Evolutionary conservation across 2,113 vertebrate genomes (phyloP).

Genomic region (Rhegmatorhina hoffmannsi): DNA sequence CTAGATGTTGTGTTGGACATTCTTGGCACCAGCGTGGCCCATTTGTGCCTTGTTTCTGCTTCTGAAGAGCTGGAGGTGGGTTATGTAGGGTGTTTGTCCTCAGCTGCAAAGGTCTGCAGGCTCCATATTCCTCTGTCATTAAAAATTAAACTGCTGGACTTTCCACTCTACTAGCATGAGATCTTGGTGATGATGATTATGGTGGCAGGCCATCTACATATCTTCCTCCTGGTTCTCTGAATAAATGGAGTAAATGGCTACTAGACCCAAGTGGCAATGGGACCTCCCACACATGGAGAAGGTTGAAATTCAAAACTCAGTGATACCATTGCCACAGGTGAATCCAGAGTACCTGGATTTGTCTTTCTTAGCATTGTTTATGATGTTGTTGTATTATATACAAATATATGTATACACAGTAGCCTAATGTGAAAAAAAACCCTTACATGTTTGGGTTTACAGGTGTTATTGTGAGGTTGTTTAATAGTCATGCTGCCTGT

Average conservation of each 20-base stretch:
- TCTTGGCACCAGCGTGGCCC: neutral
- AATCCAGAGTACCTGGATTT: neutral
- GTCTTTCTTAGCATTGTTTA: neutral
- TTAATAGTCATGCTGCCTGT: neutral
- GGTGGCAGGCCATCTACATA: neutral
- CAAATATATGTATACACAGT: neutral
- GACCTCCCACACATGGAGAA: neutral
- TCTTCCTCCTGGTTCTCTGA: neutral
- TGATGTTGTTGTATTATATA: neutral
- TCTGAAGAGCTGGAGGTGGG: neutral
- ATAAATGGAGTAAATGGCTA: neutral
- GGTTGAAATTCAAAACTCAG: neutral
- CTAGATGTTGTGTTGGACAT: neutral
- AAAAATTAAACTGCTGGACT: neutral
- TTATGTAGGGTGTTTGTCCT: neutral
- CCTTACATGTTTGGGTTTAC: fast-evolving
- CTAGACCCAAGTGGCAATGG: neutral
- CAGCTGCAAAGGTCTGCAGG: neutral
- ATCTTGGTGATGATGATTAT: neutral
- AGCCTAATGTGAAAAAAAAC: neutral
- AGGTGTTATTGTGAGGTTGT: neutral
- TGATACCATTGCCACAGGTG: fast-evolving
- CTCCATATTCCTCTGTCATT: neutral
- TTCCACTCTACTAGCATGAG: neutral
- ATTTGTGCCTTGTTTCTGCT: neutral